Conservation (phyloP, 1,140 invertebrate species). For the Drosophila repletoides region DNA sequence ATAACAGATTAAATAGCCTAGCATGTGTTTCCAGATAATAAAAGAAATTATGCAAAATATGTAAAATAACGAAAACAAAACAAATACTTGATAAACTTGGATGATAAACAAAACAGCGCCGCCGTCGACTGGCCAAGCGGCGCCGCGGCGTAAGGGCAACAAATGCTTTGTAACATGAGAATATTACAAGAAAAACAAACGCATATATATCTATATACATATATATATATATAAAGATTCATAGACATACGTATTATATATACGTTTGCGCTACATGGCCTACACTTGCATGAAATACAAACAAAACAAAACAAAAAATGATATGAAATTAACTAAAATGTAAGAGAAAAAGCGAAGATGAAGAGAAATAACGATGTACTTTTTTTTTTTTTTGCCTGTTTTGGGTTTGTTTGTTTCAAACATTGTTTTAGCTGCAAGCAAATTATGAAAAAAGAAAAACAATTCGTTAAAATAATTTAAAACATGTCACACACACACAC, state of each 20-base stretch:
- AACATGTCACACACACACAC: slow-evolving; percentile 47
- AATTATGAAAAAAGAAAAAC: slow-evolving; percentile 58
- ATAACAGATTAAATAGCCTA: slow-evolving; percentile 44
- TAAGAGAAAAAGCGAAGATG: slow-evolving; percentile 56
- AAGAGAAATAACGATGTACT: slow-evolving; percentile 18
- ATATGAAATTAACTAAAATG: slow-evolving; percentile 53
- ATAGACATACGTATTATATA: slow-evolving; percentile 2
- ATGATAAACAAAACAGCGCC: slow-evolving; percentile 12
- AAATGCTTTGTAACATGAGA: slow-evolving; percentile 44
- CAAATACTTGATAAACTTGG: slow-evolving; percentile 42
- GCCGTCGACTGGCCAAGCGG: not conserved
- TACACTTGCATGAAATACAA: slow-evolving; percentile 36
- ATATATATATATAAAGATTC: slow-evolving; percentile 2
- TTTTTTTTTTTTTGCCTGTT: slow-evolving; percentile 59
- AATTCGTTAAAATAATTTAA: slow-evolving; percentile 68
- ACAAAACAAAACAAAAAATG: slow-evolving; percentile 19
- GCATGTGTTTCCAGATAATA: slow-evolving; percentile 41
- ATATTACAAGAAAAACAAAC: slow-evolving; percentile 12
- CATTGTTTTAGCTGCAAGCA: slow-evolving; percentile 79
- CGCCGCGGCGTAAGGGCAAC: not conserved
- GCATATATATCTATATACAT: slow-evolving; percentile 13
- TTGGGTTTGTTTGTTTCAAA: slow-evolving; percentile 62
- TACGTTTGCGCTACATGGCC: slow-evolving; percentile 25
- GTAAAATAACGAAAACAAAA: slow-evolving; percentile 29
- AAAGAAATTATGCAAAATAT: slow-evolving; percentile 28